A percentile compares a stretch with the other conserved stretches of the same genome.
Evolutionary conservation across 2,888 invertebrate species (phyloP).

Genomic region (Drosophila formosana): DNA sequence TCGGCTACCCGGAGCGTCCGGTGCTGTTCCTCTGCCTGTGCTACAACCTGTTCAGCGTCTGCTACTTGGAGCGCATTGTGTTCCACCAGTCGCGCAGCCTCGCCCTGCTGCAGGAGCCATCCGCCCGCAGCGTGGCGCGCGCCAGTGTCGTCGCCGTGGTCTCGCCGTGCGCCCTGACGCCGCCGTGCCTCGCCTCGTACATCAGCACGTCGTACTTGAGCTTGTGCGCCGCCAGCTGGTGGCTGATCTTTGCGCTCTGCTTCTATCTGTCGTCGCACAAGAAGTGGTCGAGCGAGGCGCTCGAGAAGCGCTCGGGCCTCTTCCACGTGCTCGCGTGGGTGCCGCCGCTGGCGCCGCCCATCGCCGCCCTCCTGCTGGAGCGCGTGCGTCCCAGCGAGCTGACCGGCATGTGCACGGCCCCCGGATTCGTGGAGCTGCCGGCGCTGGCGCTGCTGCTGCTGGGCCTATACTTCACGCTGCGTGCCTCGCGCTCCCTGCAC

Average conservation of each 20-base stretch:
- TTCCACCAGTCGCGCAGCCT: conserved; percentile 83
- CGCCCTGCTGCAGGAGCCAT: conserved; percentile 84
- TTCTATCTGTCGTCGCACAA: conserved; percentile 96
- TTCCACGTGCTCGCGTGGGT: conserved; percentile 96
- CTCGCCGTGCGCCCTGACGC: conserved; percentile 85
- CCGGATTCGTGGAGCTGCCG: conserved; percentile 84
- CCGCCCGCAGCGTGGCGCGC: conserved; percentile 54
- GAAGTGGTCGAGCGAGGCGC: conserved; percentile 97
- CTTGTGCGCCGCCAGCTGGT: conserved; percentile 93
- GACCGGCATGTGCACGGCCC: conserved; percentile 92
- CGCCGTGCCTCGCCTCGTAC: conserved; percentile 91
- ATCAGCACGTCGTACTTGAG: conserved; percentile 92
- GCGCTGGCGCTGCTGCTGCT: conserved; percentile 78
- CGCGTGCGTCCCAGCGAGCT: conserved; percentile 92
- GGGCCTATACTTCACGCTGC: conserved; percentile 83
- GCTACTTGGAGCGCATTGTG: conserved; percentile 90
- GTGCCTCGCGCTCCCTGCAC: conserved; percentile 83
- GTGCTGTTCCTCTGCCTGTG: conserved; percentile 95
- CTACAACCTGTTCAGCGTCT: conserved; percentile 92
- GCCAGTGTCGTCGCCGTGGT: conserved; percentile 52
- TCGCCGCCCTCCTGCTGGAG: conserved; percentile 92
- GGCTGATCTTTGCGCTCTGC: conserved; percentile 94
- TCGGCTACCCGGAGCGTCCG: conserved; percentile 96
- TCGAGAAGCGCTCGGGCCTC: conserved; percentile 93
- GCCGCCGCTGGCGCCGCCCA: conserved; percentile 93